Evolutionary conservation across 2,797 vertebrate species (phyloP), one percentile per base, ranked within the genome.

Genomic region (Molothrus aeneus): DNA sequence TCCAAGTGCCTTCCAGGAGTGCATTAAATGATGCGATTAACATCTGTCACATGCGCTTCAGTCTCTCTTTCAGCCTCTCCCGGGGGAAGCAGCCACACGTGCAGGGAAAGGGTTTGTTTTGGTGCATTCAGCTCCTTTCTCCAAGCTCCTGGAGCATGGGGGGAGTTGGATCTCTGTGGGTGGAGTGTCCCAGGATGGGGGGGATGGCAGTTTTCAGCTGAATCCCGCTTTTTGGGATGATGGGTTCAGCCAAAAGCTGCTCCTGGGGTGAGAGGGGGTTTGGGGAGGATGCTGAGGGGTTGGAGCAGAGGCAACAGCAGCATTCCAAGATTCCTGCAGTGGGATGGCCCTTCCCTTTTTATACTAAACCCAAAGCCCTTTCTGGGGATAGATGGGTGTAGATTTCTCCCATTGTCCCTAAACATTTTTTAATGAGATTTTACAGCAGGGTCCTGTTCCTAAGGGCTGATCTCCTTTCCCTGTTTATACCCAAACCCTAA

Each of bases 21-120:
- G 86, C 94, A 90, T 94, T 97, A 96, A 96, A 90, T 4, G 94
- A 45, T 84, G 93, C 63, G 73, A 96, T 97, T 97, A 96, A 93
- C 93, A 65, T 80, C 94, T 71, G 79, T 94, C 96, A 95, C 92
- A 88, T 7, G 91, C 9, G 16, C 80, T 50, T 57, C 94, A 29
- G 51, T 89, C 91, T 95, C 94, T 88, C 73, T 74, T n/a, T 21
- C 93, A 36, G 69, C 45, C 80, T 71, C 82, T 95, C 94, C 94
- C 80, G 3, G n/a, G 95, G 95, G 90, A 95, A 93, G 73, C 66
- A 93, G 82, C 90, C 1, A 21, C 95, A 95, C 84, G 91, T 96
- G 96, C 83, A 38, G 17, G 68, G 86, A 28, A 75, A 93, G 54
- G 88, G 86, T 93, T 95, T 96, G 94, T 95, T 97, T 93, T 95